Evolutionary conservation across 2,888 invertebrate species (phyloP).

Genomic region (Drosophila aldrichi): DNA sequence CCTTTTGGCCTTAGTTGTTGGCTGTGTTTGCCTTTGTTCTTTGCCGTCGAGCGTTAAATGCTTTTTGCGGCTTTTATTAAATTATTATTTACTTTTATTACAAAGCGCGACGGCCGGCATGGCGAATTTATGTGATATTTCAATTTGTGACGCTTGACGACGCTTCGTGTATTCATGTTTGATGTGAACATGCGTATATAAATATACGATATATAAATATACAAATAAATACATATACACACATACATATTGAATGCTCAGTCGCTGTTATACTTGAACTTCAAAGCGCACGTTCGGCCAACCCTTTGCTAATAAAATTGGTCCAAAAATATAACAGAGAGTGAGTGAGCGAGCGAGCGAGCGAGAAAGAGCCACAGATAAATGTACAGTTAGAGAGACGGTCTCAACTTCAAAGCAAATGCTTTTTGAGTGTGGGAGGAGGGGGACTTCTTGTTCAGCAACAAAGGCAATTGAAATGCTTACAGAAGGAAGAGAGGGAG

Average conservation of each 20-base stretch:
- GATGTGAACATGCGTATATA: conserved; percentile 26
- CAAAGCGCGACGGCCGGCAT: conserved; percentile 74
- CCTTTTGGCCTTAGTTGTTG: conserved; percentile 46
- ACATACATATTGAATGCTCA: conserved; percentile 42
- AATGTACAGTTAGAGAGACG: conserved; percentile 19
- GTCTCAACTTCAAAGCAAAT: conserved; percentile 62
- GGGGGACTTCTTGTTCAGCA: conserved; percentile 37
- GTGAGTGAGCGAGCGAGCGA: conserved; percentile 6
- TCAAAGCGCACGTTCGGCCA: conserved; percentile 62
- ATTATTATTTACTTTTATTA: conserved; percentile 81
- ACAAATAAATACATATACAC: background rate
- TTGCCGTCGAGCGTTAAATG: conserved; percentile 71
- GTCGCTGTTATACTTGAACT: conserved; percentile 69
- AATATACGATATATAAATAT: background rate
- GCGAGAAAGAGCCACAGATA: conserved; percentile 20
- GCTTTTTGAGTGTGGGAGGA: conserved; percentile 19
- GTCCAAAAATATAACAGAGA: conserved; percentile 63
- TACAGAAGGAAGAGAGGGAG: background rate
- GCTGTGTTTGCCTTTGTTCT: conserved; percentile 64
- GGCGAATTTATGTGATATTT: conserved; percentile 77
- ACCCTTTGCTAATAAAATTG: conserved; percentile 78
- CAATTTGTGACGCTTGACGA: conserved; percentile 71
- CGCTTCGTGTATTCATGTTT: conserved; percentile 47
- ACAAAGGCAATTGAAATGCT: conserved; percentile 66
- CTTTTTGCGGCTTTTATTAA: conserved; percentile 74